A percentile compares a stretch with the other conserved stretches of the same genome.
phyloP scores from a whole-genome alignment of 2,888 invertebrate genomes.

The Cryptus armator region DNA sequence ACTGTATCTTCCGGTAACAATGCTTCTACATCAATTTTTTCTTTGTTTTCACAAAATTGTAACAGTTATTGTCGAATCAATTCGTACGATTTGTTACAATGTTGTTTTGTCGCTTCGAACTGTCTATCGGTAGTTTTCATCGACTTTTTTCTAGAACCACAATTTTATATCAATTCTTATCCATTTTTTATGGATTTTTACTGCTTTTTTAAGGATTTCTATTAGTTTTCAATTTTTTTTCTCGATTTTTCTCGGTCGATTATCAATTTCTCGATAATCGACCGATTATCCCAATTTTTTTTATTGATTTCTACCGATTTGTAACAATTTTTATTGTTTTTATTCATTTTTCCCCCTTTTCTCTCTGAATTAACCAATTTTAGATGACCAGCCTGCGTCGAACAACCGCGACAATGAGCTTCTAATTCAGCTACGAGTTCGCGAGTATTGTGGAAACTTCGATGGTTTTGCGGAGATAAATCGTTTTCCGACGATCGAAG shows the following conservation, averaged over 20 bases:
- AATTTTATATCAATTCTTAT: neutral
- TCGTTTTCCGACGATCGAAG: slow-evolving; percentile 69
- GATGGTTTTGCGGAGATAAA: slow-evolving; percentile 71
- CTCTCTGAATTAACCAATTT: neutral
- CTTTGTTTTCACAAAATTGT: neutral
- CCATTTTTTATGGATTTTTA: neutral
- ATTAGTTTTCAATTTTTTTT: neutral
- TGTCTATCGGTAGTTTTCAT: neutral
- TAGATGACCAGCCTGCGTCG: slow-evolving; percentile 54
- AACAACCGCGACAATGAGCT: slow-evolving; percentile 53
- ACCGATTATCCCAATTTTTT: too few species aligned
- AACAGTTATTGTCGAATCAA: neutral
- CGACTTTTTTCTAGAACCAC: neutral
- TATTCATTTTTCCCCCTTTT: neutral
- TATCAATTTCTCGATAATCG: neutral
- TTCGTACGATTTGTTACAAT: neutral
- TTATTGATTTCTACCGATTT: too few species aligned
- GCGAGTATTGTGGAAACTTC: slow-evolving; percentile 71
- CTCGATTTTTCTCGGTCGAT: neutral
- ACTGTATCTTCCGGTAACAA: slow-evolving; percentile 61
- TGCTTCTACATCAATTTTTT: neutral
- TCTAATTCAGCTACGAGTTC: slow-evolving; percentile 59
- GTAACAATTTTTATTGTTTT: neutral
- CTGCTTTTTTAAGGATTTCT: neutral
- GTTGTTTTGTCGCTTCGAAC: neutral